phyloP scores from a whole-genome alignment of 2,888 invertebrate species.

The Brachyopa scutellaris region DNA sequence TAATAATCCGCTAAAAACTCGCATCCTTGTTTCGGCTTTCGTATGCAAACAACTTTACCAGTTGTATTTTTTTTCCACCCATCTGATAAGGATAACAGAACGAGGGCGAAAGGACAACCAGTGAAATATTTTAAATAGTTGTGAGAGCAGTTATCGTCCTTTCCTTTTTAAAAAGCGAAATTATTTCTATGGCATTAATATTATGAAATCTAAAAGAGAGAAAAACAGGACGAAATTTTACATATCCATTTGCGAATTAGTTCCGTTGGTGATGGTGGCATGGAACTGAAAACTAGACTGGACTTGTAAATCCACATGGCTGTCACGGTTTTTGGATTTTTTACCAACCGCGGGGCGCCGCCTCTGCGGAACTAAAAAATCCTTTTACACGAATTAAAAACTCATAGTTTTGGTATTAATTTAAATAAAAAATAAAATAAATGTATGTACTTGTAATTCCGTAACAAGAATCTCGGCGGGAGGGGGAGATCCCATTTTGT shows the following conservation, averaged over 20 bases:
- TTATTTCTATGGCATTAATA: constrained; percentile 53
- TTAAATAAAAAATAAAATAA: constrained; percentile 43
- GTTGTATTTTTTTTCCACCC: constrained; percentile 19
- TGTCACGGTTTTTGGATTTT: constrained; percentile 26
- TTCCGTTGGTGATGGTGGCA: constrained; percentile 23
- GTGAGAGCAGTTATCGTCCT: too few relatives aligned
- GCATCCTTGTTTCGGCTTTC: constrained; percentile 54
- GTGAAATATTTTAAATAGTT: constrained; percentile 64
- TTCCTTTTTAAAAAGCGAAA: constrained; percentile 65
- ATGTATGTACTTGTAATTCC: neutral
- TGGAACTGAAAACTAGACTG: constrained; percentile 1
- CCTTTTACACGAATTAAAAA: constrained; percentile 71
- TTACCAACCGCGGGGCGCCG: too few relatives aligned
- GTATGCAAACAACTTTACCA: constrained; percentile 43
- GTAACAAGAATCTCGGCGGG: neutral
- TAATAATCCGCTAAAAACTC: constrained; percentile 70
- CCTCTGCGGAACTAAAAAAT: constrained; percentile 23
- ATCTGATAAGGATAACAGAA: too few relatives aligned
- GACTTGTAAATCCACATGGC: constrained; percentile 41
- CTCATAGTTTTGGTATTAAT: constrained; percentile 65
- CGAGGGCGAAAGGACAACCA: constrained; percentile 47
- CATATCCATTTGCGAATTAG: constrained; percentile 72
- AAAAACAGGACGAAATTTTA: constrained; percentile 58
- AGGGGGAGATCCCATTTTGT: constrained; percentile 19
- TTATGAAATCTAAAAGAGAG: constrained; percentile 33